Conservation (phyloP, 2,113 vertebrate species). For the Lonchura striata region DNA sequence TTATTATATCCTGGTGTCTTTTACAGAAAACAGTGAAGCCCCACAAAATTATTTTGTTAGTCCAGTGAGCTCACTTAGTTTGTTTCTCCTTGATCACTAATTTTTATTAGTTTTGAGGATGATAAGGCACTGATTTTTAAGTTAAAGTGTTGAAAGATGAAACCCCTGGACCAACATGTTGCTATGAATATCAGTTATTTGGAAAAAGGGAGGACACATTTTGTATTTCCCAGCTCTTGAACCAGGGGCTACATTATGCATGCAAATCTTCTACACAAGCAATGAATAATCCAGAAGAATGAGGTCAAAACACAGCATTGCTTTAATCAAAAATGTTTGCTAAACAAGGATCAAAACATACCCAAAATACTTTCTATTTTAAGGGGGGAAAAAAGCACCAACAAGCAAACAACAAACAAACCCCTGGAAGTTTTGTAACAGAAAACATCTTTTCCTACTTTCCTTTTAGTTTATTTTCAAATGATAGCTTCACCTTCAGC, state of each 20-base stretch:
- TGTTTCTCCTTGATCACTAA: neutral
- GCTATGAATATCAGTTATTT: neutral
- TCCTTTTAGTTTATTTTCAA: neutral
- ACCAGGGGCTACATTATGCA: neutral
- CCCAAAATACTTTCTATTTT: neutral
- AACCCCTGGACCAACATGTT: neutral
- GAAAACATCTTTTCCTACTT: neutral
- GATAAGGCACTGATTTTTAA: neutral
- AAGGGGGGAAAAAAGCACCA: neutral
- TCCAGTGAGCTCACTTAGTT: neutral
- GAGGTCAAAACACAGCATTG: neutral
- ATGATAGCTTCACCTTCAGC: neutral
- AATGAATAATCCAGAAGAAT: neutral
- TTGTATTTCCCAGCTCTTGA: neutral
- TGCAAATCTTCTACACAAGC: neutral
- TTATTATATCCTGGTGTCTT: neutral
- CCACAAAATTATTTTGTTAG: neutral
- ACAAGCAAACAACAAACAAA: neutral
- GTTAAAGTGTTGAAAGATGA: neutral
- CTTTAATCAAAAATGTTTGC: neutral
- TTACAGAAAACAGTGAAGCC: neutral
- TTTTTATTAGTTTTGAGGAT: neutral
- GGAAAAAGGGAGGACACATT: neutral
- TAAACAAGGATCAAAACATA: neutral
- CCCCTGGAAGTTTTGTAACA: neutral